Evolutionary conservation across 2,797 vertebrate genomes (phyloP).

Genomic region (Poecilia picta): DNA sequence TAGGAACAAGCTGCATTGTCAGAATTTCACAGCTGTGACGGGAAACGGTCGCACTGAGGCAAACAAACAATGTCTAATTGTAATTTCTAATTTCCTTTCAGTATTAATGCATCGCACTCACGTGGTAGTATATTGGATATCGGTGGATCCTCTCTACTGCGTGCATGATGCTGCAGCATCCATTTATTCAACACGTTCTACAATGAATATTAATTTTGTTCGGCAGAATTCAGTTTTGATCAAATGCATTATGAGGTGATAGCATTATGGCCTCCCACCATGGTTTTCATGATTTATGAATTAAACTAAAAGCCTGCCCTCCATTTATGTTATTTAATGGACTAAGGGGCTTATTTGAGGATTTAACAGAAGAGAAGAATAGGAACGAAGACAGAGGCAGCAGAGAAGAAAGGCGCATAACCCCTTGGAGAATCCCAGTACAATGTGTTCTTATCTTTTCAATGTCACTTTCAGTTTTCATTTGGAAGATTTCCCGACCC

Average conservation of each 20-base stretch:
- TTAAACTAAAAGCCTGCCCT: slow-evolving; percentile 68
- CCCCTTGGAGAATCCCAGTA: slow-evolving; percentile 55
- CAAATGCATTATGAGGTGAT: slow-evolving; percentile 40
- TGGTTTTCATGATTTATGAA: slow-evolving; percentile 69
- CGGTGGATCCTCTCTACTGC: slow-evolving; percentile 7
- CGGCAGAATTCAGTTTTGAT: slow-evolving; percentile 49
- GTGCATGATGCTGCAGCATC: neutral
- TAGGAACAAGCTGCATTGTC: neutral
- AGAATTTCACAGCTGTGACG: slow-evolving; percentile 46
- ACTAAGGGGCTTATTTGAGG: slow-evolving; percentile 62
- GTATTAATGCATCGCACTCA: slow-evolving; percentile 3
- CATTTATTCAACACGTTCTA: slow-evolving; percentile 3
- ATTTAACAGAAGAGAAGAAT: slow-evolving; percentile 64
- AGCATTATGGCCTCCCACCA: slow-evolving; percentile 44
- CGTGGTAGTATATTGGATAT: neutral
- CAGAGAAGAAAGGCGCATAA: slow-evolving; percentile 44
- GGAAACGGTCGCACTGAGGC: slow-evolving; percentile 45
- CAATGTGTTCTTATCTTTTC: slow-evolving; percentile 67
- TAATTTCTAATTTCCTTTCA: slow-evolving; percentile 36
- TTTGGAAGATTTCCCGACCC: slow-evolving; percentile 35
- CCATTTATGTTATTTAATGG: slow-evolving; percentile 66
- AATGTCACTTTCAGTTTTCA: slow-evolving; percentile 75
- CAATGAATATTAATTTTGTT: slow-evolving; percentile 40
- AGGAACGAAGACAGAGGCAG: slow-evolving; percentile 40
- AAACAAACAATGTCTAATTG: slow-evolving; percentile 13